Base-by-base conservation (phyloP, 2,888 invertebrate species). In the Thalpophila matura region DNA sequence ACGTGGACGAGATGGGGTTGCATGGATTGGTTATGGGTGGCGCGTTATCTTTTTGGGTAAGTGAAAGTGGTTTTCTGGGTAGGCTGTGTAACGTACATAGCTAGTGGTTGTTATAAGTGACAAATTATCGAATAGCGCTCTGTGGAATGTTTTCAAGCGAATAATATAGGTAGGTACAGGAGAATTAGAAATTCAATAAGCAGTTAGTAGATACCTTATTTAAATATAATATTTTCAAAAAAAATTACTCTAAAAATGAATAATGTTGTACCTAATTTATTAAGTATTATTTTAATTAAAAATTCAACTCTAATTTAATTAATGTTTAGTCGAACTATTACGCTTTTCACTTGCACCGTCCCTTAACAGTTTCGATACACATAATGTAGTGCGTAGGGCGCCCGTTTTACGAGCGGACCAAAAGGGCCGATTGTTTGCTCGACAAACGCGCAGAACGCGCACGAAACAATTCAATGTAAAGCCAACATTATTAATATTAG, bases 401-500 rank as follows among this genome's bases (percentile, higher is more conserved):
- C 53, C 50, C 50, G 71, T 65, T 80, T 80, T 74, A 78, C 61
- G 79, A 81, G 61, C 55, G 60, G 50, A 67, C 66, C 72, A 74
- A 72, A 65, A 79, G 54, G 61, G 45, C 60, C 58, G 61, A 69
- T 69, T 79, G 77, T 79, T 81, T 69, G 64, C 59, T 69, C 55
- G 33, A 55, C 61, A 68, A 74, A 63, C 55, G 61, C 46, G 47
- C 49, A 37, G 66, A 74, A 63, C 55, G 61, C 46, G 47, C 49
- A 37, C 54, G 38, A 79, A 74, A 77, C 81, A 67, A 64, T 78
- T 64, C 53, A 50, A 56, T 66, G 67, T 73, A 77, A 51, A 77
- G 55, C 47, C 47, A 53, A 74, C 75, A 68, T 74, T 78, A 78
- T 78, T 74, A 74, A 78, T 74, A 78, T 58, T 67, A 78, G 68